Evolutionary conservation across 2,888 invertebrate species (phyloP), one percentile per base, ranked within the genome.

Genomic region (Hydrotaea diabolus): DNA sequence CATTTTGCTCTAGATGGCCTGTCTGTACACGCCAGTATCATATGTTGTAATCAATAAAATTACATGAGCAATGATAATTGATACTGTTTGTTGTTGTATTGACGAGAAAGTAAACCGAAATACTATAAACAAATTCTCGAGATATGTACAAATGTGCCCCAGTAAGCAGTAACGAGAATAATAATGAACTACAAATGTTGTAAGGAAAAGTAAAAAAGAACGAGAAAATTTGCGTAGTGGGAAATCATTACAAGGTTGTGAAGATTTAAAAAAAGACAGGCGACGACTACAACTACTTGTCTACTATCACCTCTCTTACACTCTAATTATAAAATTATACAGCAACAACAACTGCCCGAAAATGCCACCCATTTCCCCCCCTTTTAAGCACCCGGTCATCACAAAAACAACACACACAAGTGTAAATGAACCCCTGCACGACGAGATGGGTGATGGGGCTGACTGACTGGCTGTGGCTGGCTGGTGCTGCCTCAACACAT

Each of bases 211-310:
- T 72, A 79, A 59, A 72, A 62, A 64, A 57, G 19, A 13, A 1
- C 19, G 53, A 31, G 43, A 46, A 49, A 15, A 80, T 55, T n/a
- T 71, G 69, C 57, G 55, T 80, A 21, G 64, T 53, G 31, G 77
- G 59, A 76, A 82, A 79, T 62, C 79, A 82, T 79, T 76, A 76
- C 81, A 79, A 82, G 84, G 82, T 85, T 76, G 69, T 81, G n/a
- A 75, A 26, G 77, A 78, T 76, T 76, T 84, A 84, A 36, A 77
- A 85, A 82, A 85, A 77, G 74, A 39, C 39, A 31, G 31, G 31
- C 31, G 31, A 31, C 31, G 31, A 31, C 31, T 15, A 46, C 43
- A 11, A 69, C 43, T n/a, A n/a, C n/a, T n/a, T n/a, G n/a, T n/a
- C n/a, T n/a, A n/a, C n/a, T 69, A 69, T 76, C 76, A 66, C 53